Conservation (phyloP, 1,140 invertebrate genomes). For the Pseudomyrmex cubaensis region DNA sequence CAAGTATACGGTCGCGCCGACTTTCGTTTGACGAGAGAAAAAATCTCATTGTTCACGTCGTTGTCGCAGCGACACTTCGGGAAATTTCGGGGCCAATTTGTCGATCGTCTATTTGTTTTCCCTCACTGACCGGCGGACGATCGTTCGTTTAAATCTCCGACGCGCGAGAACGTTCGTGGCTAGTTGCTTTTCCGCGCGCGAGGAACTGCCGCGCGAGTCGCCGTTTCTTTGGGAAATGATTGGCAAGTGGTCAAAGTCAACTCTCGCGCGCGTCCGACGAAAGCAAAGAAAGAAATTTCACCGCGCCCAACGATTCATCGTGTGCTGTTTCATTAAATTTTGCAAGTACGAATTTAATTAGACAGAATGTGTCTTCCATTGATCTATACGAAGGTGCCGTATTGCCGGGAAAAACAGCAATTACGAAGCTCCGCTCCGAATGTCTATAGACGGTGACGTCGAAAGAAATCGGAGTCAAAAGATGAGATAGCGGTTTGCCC, state of each 20-base stretch:
- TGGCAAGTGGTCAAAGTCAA: not conserved
- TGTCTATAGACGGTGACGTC: not conserved
- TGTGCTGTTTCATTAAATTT: no score
- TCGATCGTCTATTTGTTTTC: constrained; percentile 33
- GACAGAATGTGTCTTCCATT: no score
- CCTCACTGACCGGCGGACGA: constrained; percentile 22
- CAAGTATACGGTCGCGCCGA: no score
- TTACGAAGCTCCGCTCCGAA: no score
- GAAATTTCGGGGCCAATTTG: constrained; percentile 54
- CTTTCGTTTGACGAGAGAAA: no score
- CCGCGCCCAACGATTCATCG: no score
- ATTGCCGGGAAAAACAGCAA: not conserved
- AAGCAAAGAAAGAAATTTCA: no score
- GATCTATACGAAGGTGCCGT: no score
- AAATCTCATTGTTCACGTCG: constrained; percentile 38
- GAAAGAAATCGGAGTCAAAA: not conserved
- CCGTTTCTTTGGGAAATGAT: not conserved
- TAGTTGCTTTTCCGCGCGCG: not conserved
- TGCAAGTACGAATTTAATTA: no score
- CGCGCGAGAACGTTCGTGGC: constrained; percentile 31
- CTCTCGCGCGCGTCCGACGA: no score
- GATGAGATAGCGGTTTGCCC: not conserved
- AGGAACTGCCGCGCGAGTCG: constrained; percentile 4
- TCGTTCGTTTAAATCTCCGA: constrained; percentile 46
- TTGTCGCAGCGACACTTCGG: constrained; percentile 11